Evolutionary conservation across 2,888 invertebrate genomes (phyloP).

Genomic region (Erebia aethiops): DNA sequence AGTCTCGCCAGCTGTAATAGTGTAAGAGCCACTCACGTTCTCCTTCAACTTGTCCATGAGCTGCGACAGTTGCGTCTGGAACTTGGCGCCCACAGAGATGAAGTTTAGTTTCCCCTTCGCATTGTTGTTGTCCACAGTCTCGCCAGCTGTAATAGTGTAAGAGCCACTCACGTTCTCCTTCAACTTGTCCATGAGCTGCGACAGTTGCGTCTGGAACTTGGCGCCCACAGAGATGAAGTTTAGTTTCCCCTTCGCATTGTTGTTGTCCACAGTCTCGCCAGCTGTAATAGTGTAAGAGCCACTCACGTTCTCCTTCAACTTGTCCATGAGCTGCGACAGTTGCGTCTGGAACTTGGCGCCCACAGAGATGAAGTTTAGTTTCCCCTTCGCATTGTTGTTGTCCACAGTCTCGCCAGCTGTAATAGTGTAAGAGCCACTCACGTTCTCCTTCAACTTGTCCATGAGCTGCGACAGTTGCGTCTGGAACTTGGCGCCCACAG

Average conservation of each 20-base stretch:
- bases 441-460: conserved; percentile 96
- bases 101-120: conserved; percentile 93
- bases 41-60: conserved; percentile 96
- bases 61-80: conserved; percentile 93
- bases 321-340: conserved; percentile 95
- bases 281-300: conserved; percentile 53
- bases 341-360: conserved; percentile 98
- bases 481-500: conserved; percentile 98
- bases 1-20: conserved; percentile 84
- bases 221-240: conserved; percentile 97
- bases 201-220: conserved; percentile 96
- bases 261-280: conserved; percentile 86
- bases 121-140: conserved; percentile 81
- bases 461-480: conserved; percentile 94
- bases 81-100: conserved; percentile 98
- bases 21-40: conserved; percentile 84
- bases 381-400: conserved; percentile 88
- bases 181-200: conserved; percentile 96
- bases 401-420: conserved; percentile 86
- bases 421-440: conserved; percentile 62
- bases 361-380: conserved; percentile 95
- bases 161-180: conserved; percentile 88
- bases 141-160: conserved; percentile 82
- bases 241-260: conserved; percentile 90
- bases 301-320: conserved; percentile 92